These are phyloP conservation scores for Setipinna tenuifilis DNA, from an alignment of 2,797 vertebrate species.

Conservation along the genomic window DNA sequence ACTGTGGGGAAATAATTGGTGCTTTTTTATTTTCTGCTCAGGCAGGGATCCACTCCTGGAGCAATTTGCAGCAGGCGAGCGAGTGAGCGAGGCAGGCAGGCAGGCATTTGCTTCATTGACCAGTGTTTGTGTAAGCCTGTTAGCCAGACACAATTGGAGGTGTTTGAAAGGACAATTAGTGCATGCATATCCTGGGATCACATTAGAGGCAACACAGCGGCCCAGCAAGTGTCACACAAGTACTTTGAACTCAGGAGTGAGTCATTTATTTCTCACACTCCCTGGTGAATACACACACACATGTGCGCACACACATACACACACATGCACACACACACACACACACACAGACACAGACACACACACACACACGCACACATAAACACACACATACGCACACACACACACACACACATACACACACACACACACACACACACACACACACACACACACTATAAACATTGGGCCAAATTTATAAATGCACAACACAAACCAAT, in stretches of 20 bases:
- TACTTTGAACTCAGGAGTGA: slow-evolving; percentile 31
- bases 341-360: background rate
- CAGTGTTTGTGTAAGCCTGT: slow-evolving; percentile 46
- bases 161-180: slow-evolving; percentile 40
- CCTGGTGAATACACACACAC: background rate
- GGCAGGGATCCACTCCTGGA: slow-evolving; percentile 44
- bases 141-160: slow-evolving; percentile 43
- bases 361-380: background rate
- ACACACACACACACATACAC: slow-evolving; percentile 23
- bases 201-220: background rate
- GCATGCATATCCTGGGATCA: slow-evolving; percentile 26
- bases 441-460: no score
- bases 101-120: slow-evolving; percentile 56
- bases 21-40: slow-evolving; percentile 22
- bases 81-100: no score
- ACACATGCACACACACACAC: slow-evolving; percentile 22
- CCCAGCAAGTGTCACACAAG: slow-evolving; percentile 12
- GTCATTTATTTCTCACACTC: slow-evolving; percentile 10
- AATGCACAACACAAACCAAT: background rate
- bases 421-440: background rate
- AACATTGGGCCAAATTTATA: background rate
- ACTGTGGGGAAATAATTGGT: slow-evolving; percentile 42
- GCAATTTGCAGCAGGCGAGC: slow-evolving; percentile 49
- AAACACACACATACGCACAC: slow-evolving; percentile 25
- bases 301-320: slow-evolving; percentile 47